These are phyloP conservation scores for Dendrolimus pini DNA, from an alignment of 2,888 invertebrate species.

Conservation along the genomic window DNA sequence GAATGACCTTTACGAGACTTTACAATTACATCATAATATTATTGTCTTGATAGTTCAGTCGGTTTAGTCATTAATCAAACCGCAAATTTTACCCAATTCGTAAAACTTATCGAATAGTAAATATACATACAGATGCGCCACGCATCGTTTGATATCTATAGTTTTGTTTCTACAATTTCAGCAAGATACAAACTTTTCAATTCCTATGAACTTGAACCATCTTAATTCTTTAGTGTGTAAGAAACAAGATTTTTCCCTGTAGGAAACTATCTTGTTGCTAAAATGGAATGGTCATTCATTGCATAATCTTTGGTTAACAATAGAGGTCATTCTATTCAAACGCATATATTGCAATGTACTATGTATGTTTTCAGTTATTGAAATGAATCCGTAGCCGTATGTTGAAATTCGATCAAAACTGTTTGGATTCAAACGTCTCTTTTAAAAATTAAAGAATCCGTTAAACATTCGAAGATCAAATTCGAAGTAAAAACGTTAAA, in stretches of 20 bases:
- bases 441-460: conserved; percentile 57
- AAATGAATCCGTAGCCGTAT: neutral
- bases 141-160: too few species aligned
- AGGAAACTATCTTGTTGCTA: neutral
- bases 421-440: conserved; percentile 27
- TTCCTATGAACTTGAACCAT: too few species aligned
- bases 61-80: too few species aligned
- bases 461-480: conserved; percentile 71
- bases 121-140: too few species aligned
- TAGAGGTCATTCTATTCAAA: conserved; percentile 5
- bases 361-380: neutral
- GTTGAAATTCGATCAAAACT: conserved; percentile 1
- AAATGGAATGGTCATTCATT: conserved; percentile 6
- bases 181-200: too few species aligned
- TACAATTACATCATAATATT: too few species aligned
- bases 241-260: neutral
- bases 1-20: too few species aligned
- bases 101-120: too few species aligned
- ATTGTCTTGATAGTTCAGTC: too few species aligned
- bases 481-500: conserved; percentile 69
- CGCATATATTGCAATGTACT: neutral
- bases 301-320: conserved; percentile 4
- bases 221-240: too few species aligned
- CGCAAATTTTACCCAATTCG: too few species aligned
- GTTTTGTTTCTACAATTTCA: too few species aligned